Conservation (phyloP, 1,140 invertebrate genomes). For the Hyposmocoma kahamanoa region DNA sequence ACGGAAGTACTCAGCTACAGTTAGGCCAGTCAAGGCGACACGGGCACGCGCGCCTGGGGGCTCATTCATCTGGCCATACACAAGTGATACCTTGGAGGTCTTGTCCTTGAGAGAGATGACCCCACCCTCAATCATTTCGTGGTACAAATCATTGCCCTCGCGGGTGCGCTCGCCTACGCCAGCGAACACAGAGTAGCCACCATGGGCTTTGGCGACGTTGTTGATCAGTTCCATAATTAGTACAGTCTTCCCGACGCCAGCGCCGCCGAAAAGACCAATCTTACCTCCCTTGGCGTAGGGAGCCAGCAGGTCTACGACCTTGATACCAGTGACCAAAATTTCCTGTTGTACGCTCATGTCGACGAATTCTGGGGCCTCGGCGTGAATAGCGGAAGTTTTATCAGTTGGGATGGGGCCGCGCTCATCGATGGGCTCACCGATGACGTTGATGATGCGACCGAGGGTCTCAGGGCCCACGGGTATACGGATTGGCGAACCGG, state of each 20-base stretch:
- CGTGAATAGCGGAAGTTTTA: slow-evolving; percentile 94
- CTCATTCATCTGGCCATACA: slow-evolving; percentile 99
- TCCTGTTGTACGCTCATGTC: slow-evolving; percentile 99
- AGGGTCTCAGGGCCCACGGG: slow-evolving; percentile 88
- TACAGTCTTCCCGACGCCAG: slow-evolving; percentile 99
- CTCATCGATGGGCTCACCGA: slow-evolving; percentile 98
- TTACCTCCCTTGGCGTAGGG: slow-evolving; percentile 99
- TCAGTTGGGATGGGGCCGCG: slow-evolving; percentile 95
- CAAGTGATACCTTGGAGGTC: slow-evolving; percentile 93
- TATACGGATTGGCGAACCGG: slow-evolving; percentile 85
- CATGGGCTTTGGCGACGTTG: slow-evolving; percentile 99
- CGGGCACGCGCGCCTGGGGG: slow-evolving; percentile 98
- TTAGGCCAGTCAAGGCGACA: slow-evolving; percentile 96
- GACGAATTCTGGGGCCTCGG: slow-evolving; percentile 97
- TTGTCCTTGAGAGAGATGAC: slow-evolving; percentile 95
- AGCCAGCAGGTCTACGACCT: slow-evolving; percentile 97
- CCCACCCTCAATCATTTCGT: slow-evolving; percentile 99
- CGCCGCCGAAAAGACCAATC: slow-evolving; percentile 99
- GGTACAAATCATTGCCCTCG: slow-evolving; percentile 99
- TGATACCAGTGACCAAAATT: slow-evolving; percentile 98
- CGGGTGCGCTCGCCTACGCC: slow-evolving; percentile 99
- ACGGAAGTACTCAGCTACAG: slow-evolving; percentile 98
- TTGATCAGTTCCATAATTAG: slow-evolving; percentile 99
- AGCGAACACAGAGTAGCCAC: slow-evolving; percentile 99
- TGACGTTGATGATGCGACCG: slow-evolving; percentile 90